phyloP scores from a whole-genome alignment of 2,113 vertebrate genomes.

The Hirundichthys speculiger region DNA sequence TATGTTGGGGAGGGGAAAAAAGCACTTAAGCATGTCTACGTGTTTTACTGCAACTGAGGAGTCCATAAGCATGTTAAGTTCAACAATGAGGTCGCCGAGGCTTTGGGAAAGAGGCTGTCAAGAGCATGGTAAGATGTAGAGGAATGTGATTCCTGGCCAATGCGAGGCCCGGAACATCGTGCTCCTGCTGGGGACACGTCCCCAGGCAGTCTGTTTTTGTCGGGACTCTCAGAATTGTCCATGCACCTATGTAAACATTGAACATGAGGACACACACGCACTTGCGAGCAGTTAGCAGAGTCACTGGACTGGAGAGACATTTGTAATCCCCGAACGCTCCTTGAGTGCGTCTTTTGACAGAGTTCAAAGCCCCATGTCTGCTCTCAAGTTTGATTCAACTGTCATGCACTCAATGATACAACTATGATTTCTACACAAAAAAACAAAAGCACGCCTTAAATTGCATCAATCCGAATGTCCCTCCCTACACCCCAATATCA shows the following conservation, averaged over 20 bases:
- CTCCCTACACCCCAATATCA: conserved; percentile 17
- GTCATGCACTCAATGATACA: conserved; percentile 2
- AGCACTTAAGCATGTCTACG: conserved; percentile 27
- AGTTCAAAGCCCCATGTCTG: conserved; percentile 13
- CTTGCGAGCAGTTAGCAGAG: conserved; percentile 59
- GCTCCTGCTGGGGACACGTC: conserved; percentile 76
- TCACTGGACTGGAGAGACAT: conserved; percentile 47
- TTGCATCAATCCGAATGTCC: conserved; percentile 11
- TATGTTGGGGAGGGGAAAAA: conserved; percentile 1
- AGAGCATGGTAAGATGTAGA: conserved; percentile 77
- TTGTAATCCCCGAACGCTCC: conserved; percentile 35
- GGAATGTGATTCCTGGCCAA: conserved; percentile 83
- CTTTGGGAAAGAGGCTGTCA: conserved; percentile 80
- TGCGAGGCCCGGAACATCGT: conserved; percentile 69
- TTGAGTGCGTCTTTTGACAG: conserved; percentile 41
- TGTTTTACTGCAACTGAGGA: conserved; percentile 49
- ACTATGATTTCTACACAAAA: conserved; percentile 14
- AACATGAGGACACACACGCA: conserved; percentile 58
- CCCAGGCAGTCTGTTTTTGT: conserved; percentile 86
- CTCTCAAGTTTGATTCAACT: conserved; percentile 5
- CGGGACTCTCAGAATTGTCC: conserved; percentile 78
- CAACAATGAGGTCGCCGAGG: conserved; percentile 63
- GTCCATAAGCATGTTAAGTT: conserved; percentile 56
- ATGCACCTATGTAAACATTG: conserved; percentile 85
- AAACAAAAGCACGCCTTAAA: neutral